Evolutionary conservation across 2,113 vertebrate genomes (phyloP), one percentile per base, ranked within the genome.

Genomic region (Morone saxatilis): DNA sequence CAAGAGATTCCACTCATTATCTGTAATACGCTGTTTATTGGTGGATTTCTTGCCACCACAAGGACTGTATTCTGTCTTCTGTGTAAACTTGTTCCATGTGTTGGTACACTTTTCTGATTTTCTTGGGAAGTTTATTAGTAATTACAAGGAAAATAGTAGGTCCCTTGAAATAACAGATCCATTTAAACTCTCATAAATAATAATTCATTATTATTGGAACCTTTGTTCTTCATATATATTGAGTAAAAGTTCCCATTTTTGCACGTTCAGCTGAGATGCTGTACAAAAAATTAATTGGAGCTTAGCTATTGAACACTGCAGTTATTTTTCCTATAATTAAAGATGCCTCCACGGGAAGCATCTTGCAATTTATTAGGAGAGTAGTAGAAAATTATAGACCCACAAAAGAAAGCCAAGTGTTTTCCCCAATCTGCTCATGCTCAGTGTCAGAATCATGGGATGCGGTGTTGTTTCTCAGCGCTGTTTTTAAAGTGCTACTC

Each of bases 1-100:
- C 17, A 6, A 85, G n/a, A 78, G 38, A 57, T 43, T 80, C 31
- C 31, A 11, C 48, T 87, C 70, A 69, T 86, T 68, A 60, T 66
- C 65, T 48, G 2, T 22, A 63, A 67, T 53, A 12, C 9, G 19
- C 19, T 36, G 43, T 73, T 80, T 38, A 76, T 40, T 72, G 47
- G 16, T 60, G 40, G 36, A 71, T 80, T 57, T 76, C 54, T 50
- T 14, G 11, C 51, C n/a, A 36, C 51, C 43, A 6, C 36, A 20
- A 17, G 20, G 48, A 45, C 48, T 66, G 5, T 22, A n/a, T 73
- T 54, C n/a, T 51, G 7, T 78, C n/a, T 60, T 57, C 38, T 66
- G 25, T 62, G 14, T 19, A 4, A 69, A 47, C 41, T 77, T 70
- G 11, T 67, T 62, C 11, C 56, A 45, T 36, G 38, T 60, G 25